Evolutionary conservation across 2,888 invertebrate genomes (phyloP), one percentile per base, ranked within the genome.

Genomic region (Chrysopilus asiliformis): DNA sequence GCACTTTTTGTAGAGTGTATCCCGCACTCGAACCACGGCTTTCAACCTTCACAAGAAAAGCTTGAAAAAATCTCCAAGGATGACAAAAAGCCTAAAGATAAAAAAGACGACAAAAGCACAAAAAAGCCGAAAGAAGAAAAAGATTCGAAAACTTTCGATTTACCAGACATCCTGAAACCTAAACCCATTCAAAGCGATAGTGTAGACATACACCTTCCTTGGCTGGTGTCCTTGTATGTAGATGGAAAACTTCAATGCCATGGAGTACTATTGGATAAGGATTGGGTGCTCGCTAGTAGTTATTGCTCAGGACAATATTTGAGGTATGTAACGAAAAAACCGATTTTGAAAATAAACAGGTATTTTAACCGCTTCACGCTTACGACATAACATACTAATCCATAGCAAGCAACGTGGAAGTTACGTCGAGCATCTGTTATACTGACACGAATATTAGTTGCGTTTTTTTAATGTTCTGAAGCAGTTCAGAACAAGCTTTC

Each of bases 221-320:
- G 85, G 85, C 62, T 75, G 49, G 81, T 75, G 1, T 76, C 78
- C 48, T 64, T 87, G 34, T 80, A 72, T 55, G 64, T 71, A 1
- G 74, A 84, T 51, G 85, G 86, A 3, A 55, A 64, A 39, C 76
- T 77, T 43, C 70, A 63, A 49, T 84, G 85, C 51, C 68, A 75
- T 29, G 84, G 81, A 4, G 68, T 76, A 22, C 60, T 86, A 37
- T 55, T 86, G 28, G 71, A 77, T 45, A 52, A 64, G 3, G 60
- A 72, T 13, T 83, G 83, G 80, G 66, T 83, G 35, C 52, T 84
- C 39, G 61, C 72, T 3, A 68, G 68, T 42, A 65, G 67, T 36
- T 60, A 60, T 10, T 82, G 81, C 50, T 52, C 51, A 3, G 34
- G 5, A 4, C n/a, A 44, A 20, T 53, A 52, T 10, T 36, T 56